Evolutionary conservation across 2,888 invertebrate genomes (phyloP).

Genomic region (Physocephala rufipes): DNA sequence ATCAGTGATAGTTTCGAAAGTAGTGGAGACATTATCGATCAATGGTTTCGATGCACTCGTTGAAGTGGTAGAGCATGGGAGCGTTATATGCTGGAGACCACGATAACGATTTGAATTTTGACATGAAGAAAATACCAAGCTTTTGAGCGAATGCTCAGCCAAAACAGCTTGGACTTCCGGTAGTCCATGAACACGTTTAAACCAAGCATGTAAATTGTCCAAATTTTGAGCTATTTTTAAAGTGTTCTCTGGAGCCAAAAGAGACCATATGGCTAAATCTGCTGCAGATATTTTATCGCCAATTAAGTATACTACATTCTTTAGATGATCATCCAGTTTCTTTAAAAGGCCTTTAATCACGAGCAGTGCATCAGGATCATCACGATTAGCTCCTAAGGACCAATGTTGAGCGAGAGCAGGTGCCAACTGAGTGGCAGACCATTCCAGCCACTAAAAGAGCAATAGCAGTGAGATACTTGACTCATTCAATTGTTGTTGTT

Average conservation of each 20-base stretch:
- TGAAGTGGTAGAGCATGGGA: conserved; percentile 63
- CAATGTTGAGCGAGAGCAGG: conserved; percentile 70
- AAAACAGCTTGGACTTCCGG: conserved; percentile 70
- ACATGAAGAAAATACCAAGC: conserved; percentile 58
- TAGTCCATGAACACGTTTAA: conserved; percentile 68
- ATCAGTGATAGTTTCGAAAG: conserved; percentile 67
- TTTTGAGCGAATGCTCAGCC: conserved; percentile 58
- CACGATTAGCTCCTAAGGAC: conserved; percentile 65
- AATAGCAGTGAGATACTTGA: neutral
- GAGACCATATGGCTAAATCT: conserved; percentile 79
- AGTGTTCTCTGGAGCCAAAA: conserved; percentile 75
- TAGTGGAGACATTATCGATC: conserved; percentile 65
- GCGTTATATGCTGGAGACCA: conserved; percentile 63
- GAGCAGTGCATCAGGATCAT: conserved; percentile 70
- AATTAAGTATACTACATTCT: conserved; percentile 69
- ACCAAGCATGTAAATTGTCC: conserved; percentile 71
- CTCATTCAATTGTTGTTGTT: neutral
- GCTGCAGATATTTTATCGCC: conserved; percentile 72
- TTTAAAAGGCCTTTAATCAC: conserved; percentile 69
- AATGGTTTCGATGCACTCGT: conserved; percentile 55
- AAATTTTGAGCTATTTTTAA: conserved; percentile 70
- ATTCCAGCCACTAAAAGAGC: conserved; percentile 71
- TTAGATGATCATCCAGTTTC: conserved; percentile 69
- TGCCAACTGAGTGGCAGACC: conserved; percentile 72
- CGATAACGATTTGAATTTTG: conserved; percentile 68